Base-by-base conservation (phyloP, 1,140 invertebrate genomes). In the Campoletis sonorensis region DNA sequence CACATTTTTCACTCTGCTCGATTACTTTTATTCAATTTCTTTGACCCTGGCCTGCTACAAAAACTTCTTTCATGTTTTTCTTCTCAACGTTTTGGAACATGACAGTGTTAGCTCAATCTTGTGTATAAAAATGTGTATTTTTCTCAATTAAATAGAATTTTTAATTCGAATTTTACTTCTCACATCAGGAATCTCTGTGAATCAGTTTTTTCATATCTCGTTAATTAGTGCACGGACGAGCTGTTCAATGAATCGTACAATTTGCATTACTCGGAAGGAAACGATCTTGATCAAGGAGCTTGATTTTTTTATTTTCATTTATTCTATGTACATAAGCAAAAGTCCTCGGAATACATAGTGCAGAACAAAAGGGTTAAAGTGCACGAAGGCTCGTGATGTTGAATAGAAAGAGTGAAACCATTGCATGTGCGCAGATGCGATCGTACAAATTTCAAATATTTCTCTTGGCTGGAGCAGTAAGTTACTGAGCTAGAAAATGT, bases 361-460 rank as follows among this genome's bases (percentile, higher is more conserved):
- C n/a, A 33, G 67, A 30, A 33, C 30, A 70, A 70, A 70, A n/a
- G 67, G 15, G 3, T 30, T 33, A 27, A 33, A 70, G 30, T 70
- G 67, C 67, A 70, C 67, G 67, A 70, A 70, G 33, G 67, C 26
- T n/a, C 67, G 27, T 15, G 30, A 70, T 70, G 27, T 70, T 33
- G 1, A 27, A 27, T 33, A 45, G 13, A 70, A 64, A 26, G 61
- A 64, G 61, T 27, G 30, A 70, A 30, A 70, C n/a, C 30, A 27
- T 70, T 33, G 67, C 67, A 70, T 70, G 67, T n/a, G 76, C 37
- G 21, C 27, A 70, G 67, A 70, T 70, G 67, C 27, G 27, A 70
- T 33, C 67, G 26, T 27, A 70, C 26, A 21, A 13, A 26, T 26
- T 64, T 30, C n/a, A 18, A 33, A 70, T 33, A 70, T 70, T 70